These are phyloP conservation scores for Agapetus fuscipes DNA, from an alignment of 2,888 invertebrate genomes.

Conservation along the genomic window DNA sequence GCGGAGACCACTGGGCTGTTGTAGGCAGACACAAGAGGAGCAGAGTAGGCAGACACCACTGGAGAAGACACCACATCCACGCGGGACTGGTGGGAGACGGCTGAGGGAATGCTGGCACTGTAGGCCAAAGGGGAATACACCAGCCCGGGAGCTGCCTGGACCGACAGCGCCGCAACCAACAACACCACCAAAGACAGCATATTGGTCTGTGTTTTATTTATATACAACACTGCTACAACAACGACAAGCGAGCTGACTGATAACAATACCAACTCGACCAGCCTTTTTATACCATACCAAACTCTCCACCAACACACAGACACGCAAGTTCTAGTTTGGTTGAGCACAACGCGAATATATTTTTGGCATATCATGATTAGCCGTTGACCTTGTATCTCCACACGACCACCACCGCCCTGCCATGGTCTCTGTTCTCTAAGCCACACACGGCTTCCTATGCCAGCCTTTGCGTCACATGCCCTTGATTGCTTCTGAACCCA, in stretches of 20 bases:
- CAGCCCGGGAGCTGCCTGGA: slow-evolving; percentile 45
- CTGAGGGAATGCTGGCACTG: slow-evolving; percentile 32
- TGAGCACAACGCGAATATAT: no score
- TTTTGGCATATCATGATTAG: slow-evolving; percentile 13
- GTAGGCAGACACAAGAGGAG: slow-evolving; percentile 22
- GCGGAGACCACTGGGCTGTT: slow-evolving; percentile 8
- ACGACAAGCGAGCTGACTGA: background rate
- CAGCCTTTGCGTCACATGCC: no score
- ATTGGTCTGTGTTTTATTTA: slow-evolving; percentile 38
- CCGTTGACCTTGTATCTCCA: slow-evolving; percentile 18
- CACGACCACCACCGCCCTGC: no score
- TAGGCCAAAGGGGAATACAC: slow-evolving; percentile 22
- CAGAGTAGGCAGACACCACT: slow-evolving; percentile 30
- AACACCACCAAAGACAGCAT: slow-evolving; percentile 51
- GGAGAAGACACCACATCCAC: slow-evolving; percentile 34
- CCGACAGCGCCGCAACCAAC: slow-evolving; percentile 48
- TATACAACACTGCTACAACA: background rate
- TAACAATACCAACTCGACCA: background rate
- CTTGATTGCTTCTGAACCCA: no score
- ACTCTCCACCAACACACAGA: no score
- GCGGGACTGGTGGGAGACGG: slow-evolving; percentile 40
- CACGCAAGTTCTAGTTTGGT: slow-evolving; percentile 20
- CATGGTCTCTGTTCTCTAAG: no score
- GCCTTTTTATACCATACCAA: background rate
- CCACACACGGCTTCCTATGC: no score